Base-by-base conservation (phyloP, 2,888 invertebrate species). In the Hymenopus coronatus region DNA sequence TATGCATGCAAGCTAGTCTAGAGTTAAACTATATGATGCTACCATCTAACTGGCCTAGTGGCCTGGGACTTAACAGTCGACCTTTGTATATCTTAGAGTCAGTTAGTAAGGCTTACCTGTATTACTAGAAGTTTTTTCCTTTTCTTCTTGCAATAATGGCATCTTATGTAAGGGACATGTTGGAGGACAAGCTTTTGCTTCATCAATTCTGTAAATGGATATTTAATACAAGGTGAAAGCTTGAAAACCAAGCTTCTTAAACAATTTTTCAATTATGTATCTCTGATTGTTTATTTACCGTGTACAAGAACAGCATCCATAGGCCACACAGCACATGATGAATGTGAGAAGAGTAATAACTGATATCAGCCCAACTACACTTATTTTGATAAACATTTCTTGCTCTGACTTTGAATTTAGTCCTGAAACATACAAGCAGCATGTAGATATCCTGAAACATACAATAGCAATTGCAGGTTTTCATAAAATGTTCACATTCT, bases 251-350 rank as follows among this genome's bases (percentile, higher is more conserved):
- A 6, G 1, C 40, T 40, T 40, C 1, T 40, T 12, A 40, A 40
- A 40, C 12, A 40, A 12, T 1, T 40, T 40, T 40, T 40, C 54
- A 70, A 1, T 70, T 20, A 20, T 70, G 54, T 70, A 20, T 70
- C 54, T 70, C 0, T 70, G 3, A 83, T 2, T 27, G n/a, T 83
- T 28, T 15, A 81, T 81, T 86, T 46, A 86, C 86, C 86, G 54
- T 28, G 86, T 86, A 28, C 86, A 86, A 9, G 86, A 27, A 28
- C 86, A 86, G 81, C 86, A 86, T 14, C 86, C 86, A 86, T 86
- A 86, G 7, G 81, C 81, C 9, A 81, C 70, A 30, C 86, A 86
- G 81, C 46, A 70, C 28, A 86, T 15, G 12, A 86, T 46, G 30
- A 86, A 86, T 15, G 28, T 30, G 20, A 28, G 70, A 15, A 86